These are phyloP conservation scores for Orthosia gracilis DNA, from an alignment of 2,888 invertebrate genomes.

Conservation along the genomic window DNA sequence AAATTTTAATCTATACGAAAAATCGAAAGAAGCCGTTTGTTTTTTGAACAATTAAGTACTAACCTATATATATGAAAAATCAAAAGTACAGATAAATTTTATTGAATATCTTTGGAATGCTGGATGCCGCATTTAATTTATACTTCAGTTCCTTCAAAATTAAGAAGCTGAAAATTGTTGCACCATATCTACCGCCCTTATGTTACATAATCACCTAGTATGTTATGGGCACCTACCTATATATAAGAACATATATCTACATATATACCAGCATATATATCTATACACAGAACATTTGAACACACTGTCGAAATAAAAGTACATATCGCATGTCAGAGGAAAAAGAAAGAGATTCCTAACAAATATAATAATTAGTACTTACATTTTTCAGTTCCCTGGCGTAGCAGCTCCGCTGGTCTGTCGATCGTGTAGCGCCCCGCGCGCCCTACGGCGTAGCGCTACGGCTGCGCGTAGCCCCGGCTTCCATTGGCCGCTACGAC, in stretches of 20 bases:
- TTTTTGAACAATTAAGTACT: not conserved
- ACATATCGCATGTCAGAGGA: slow-evolving; percentile 29
- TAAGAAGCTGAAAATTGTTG: not conserved
- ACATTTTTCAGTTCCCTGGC: slow-evolving; percentile 88
- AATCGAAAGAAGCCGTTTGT: not conserved
- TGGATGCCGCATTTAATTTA: not conserved
- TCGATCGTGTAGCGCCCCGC: slow-evolving; percentile 87
- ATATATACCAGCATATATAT: slow-evolving; percentile 12
- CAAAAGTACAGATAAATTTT: not conserved
- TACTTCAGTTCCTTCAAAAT: not conserved
- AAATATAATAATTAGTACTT: slow-evolving; percentile 74
- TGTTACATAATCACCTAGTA: slow-evolving; percentile 60
- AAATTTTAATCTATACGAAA: not conserved
- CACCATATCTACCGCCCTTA: not conserved
- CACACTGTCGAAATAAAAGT: slow-evolving; percentile 31
- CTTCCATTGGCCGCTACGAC: slow-evolving; percentile 83
- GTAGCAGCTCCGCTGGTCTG: slow-evolving; percentile 88
- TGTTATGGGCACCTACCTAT: slow-evolving; percentile 39
- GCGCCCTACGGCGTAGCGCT: slow-evolving; percentile 79
- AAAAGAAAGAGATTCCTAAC: slow-evolving; percentile 34
- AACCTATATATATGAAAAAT: not conserved
- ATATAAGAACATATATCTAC: slow-evolving; percentile 25
- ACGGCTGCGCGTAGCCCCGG: slow-evolving; percentile 88
- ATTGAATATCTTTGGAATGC: not conserved
- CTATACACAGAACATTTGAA: slow-evolving; percentile 54